Conservation (phyloP, 1,140 invertebrate genomes). For the Conus betulinus region DNA sequence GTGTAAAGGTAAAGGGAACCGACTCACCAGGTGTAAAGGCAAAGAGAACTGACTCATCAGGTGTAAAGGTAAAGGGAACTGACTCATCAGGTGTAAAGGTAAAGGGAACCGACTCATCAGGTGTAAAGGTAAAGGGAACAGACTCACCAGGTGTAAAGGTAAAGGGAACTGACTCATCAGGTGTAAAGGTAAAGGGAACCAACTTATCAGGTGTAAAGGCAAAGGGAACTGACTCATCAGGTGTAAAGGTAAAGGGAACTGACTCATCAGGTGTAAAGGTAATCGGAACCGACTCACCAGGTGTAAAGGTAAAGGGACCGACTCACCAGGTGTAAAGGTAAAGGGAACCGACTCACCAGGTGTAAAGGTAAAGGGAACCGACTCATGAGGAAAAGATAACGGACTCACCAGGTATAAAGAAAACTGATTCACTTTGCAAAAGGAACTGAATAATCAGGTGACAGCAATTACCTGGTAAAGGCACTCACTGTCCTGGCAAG, state of each 20-base stretch:
- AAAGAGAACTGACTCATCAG: slow-evolving; percentile 98
- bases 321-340: not conserved
- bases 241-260: slow-evolving; percentile 97
- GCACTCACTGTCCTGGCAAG: too few species aligned
- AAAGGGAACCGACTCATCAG: not conserved
- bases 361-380: too few species aligned
- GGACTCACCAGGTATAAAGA: too few species aligned
- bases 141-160: not conserved
- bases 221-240: too few species aligned
- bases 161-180: not conserved
- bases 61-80: slow-evolving; percentile 97
- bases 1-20: not conserved
- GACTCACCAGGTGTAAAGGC: slow-evolving; percentile 77
- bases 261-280: slow-evolving; percentile 77
- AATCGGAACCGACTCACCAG: not conserved
- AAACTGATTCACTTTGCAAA: too few species aligned
- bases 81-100: slow-evolving; percentile 77
- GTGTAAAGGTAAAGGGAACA: not conserved
- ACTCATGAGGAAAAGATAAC: too few species aligned
- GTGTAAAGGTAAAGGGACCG: not conserved
- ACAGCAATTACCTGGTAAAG: too few species aligned
- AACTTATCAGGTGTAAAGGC: slow-evolving; percentile 84
- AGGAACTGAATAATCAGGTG: too few species aligned
- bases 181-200: not conserved
- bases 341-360: too few species aligned